Evolutionary conservation across 2,888 invertebrate species (phyloP), one percentile per base, ranked within the genome.

Genomic region (Morpho helenor): DNA sequence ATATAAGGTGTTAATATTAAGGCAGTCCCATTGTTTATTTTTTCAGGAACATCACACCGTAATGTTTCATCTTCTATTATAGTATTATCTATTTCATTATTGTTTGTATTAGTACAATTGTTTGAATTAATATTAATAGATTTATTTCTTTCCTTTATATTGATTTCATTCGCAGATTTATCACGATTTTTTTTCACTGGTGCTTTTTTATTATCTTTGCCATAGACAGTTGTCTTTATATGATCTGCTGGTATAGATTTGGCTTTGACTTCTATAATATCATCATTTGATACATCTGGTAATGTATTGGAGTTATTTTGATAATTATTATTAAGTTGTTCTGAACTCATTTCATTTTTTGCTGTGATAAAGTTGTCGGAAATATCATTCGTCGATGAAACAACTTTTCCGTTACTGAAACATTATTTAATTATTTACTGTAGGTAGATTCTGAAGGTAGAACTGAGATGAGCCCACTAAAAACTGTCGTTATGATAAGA

Each of bases 1-100:
- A 91, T 71, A 42, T 74, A 80, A 1, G 84, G 78, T 0, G 91
- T 87, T 46, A 91, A 68, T 54, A 87, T 75, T 57, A 91, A 51
- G 8, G 64, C 65, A 8, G 63, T 58, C 7, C 63, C 61, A 51
- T 65, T 63, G n/a, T 63, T 64, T 1, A 56, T 44, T 9, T 46
- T 59, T 43, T 49, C 22, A 5, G 58, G 44, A n/a, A 50, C 44
- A 31, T 61, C 50, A 45, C 66, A 62, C 3, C 31, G 31, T 5
- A 31, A 31, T 31, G 31, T 31, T 31, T 31, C 31, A 31, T 31
- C 31, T 6, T 8, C 41, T 49, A 63, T 52, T 22, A 56, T 31
- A 46, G 57, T 45, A 46, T 61, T 61, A n/a, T 47, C 39, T 43
- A 57, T 56, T 16, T 58, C 46, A 47, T 51, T 43, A 40, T 47